Percentiles rank a stretch among this genome's conserved stretches.
Conservation (phyloP, 2,888 invertebrate species). For the Machimus atricapillus region DNA sequence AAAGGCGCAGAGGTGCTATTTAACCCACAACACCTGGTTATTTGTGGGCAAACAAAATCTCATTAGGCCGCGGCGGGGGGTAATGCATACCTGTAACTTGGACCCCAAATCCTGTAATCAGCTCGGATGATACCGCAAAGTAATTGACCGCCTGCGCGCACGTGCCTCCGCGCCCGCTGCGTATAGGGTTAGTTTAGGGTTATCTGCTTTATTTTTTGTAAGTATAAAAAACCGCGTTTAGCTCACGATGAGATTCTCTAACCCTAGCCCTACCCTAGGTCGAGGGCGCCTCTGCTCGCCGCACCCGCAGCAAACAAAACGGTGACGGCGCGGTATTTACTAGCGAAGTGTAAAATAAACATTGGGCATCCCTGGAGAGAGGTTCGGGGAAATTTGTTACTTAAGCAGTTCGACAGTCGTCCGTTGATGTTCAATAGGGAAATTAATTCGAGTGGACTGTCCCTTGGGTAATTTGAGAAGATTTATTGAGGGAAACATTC, state of each 20-base stretch:
- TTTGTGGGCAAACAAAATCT: constrained; percentile 23
- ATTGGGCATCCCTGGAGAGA: neutral
- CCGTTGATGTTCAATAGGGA: neutral
- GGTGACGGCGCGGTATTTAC: neutral
- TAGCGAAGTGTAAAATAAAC: constrained; percentile 8
- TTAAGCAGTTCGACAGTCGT: neutral
- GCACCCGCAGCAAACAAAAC: neutral
- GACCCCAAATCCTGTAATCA: constrained; percentile 21
- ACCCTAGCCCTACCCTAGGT: neutral
- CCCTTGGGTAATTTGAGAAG: neutral
- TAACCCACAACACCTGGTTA: neutral
- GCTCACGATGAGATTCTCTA: neutral
- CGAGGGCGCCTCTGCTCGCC: neutral
- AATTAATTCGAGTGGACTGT: neutral
- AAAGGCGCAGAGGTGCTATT: neutral
- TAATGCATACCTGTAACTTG: neutral
- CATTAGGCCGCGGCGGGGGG: neutral
- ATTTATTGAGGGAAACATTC: neutral
- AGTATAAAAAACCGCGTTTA: neutral
- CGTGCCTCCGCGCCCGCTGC: constrained; percentile 45
- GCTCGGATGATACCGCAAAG: constrained; percentile 48
- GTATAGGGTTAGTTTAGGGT: neutral
- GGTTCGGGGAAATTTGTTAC: neutral
- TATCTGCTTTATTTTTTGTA: neutral
- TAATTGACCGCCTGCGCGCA: constrained; percentile 50